Conservation (phyloP, 2,888 invertebrate genomes). For the Drosophila imparisetae region DNA sequence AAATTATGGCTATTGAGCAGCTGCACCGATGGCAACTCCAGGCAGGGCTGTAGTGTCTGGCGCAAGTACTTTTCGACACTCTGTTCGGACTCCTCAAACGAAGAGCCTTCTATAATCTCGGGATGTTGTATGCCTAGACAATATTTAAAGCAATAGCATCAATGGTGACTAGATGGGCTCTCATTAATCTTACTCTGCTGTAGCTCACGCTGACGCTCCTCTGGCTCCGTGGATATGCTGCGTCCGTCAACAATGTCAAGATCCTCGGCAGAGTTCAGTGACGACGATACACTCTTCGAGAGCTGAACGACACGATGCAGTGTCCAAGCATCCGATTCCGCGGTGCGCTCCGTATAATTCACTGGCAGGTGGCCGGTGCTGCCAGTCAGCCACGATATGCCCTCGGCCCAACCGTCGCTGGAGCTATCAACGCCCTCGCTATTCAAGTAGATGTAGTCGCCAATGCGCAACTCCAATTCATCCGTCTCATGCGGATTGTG, state of each 20-base stretch:
- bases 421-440: conserved; percentile 90
- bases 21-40: conserved; percentile 80
- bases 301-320: conserved; percentile 90
- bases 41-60: conserved; percentile 81
- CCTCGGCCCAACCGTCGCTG: conserved; percentile 95
- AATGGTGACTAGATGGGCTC: background rate
- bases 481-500: conserved; percentile 91
- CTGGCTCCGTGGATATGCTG: conserved; percentile 80
- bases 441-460: conserved; percentile 94
- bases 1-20: conserved; percentile 68
- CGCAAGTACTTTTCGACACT: conserved; percentile 82
- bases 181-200: conserved; percentile 67
- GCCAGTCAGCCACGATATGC: conserved; percentile 86
- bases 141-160: background rate
- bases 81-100: conserved; percentile 83
- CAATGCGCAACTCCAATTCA: conserved; percentile 93
- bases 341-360: conserved; percentile 92
- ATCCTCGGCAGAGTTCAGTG: conserved; percentile 83
- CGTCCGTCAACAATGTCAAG: conserved; percentile 83
- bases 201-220: conserved; percentile 78
- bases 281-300: conserved; percentile 83
- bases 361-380: conserved; percentile 92
- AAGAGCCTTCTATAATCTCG: conserved; percentile 82
- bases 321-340: conserved; percentile 97
- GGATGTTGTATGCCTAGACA: conserved; percentile 64